A percentile compares a stretch with the other conserved stretches of the same genome.
Conservation (phyloP, 2,888 invertebrate genomes). For the Conchocele bisecta region DNA sequence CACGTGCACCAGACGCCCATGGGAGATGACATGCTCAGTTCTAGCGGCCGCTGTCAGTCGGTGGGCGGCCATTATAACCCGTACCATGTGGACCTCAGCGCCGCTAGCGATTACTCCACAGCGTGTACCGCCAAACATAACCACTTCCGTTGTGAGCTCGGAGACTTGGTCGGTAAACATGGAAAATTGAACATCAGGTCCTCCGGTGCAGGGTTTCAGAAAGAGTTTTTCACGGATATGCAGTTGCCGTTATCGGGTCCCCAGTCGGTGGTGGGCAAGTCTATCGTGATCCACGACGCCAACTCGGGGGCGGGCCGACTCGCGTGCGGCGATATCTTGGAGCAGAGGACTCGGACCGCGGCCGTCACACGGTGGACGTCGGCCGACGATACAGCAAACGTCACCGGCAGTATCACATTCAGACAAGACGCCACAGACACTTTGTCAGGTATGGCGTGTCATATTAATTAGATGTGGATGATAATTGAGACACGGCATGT, state of each 20-base stretch:
- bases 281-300: conserved; percentile 94
- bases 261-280: conserved; percentile 90
- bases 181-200: conserved; percentile 74
- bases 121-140: conserved; percentile 84
- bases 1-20: conserved; percentile 90
- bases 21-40: conserved; percentile 88
- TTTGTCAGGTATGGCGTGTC: conserved; percentile 26
- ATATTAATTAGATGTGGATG: too few species aligned
- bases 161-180: conserved; percentile 86
- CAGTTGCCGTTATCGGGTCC: conserved; percentile 90
- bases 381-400: conserved; percentile 21
- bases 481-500: too few species aligned
- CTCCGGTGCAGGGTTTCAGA: conserved; percentile 15
- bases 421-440: conserved; percentile 40
- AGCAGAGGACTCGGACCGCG: conserved; percentile 34
- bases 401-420: conserved; percentile 57
- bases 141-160: conserved; percentile 94
- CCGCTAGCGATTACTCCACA: conserved; percentile 59
- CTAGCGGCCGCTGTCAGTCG: conserved; percentile 84
- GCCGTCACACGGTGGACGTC: conserved; percentile 47
- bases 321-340: conserved; percentile 88
- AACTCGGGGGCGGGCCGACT: conserved; percentile 89
- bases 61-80: conserved; percentile 91
- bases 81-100: conserved; percentile 84
- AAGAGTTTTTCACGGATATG: conserved; percentile 88